Evolutionary conservation across 1,140 invertebrate species (phyloP).

Genomic region (Formica exsecta): DNA sequence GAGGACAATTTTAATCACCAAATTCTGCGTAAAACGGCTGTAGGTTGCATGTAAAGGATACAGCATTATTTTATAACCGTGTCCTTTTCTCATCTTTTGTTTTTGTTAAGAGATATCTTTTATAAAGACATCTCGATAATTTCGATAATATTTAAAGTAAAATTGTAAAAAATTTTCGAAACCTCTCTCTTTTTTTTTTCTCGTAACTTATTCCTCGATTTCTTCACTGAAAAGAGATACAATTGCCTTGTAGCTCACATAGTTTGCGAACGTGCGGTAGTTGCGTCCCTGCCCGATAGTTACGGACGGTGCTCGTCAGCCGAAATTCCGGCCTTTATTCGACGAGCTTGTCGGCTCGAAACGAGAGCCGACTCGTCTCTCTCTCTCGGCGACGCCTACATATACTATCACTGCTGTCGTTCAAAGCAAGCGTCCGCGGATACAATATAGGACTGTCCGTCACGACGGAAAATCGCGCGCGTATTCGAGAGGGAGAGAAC

Average conservation of each 20-base stretch:
- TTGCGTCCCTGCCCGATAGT: constrained; percentile 52
- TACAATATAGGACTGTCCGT: constrained; percentile 70
- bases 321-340: constrained; percentile 65
- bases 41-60: neutral
- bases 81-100: neutral
- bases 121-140: neutral
- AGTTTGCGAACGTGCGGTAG: neutral
- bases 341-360: constrained; percentile 21
- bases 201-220: neutral
- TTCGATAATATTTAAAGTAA: neutral
- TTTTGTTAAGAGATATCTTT: neutral
- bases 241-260: neutral
- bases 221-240: neutral
- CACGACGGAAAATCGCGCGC: constrained; percentile 59
- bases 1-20: neutral
- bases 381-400: constrained; percentile 41
- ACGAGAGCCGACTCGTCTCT: constrained; percentile 56
- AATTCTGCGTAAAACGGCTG: neutral
- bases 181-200: neutral
- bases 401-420: constrained; percentile 68
- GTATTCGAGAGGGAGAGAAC: constrained; percentile 41
- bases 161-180: constrained; percentile 10
- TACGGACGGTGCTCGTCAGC: constrained; percentile 47
- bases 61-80: neutral
- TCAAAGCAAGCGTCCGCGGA: constrained; percentile 48